A percentile compares a stretch with the other conserved stretches of the same genome.
These are phyloP conservation scores for Mustelus asterias DNA, from an alignment of 2,113 vertebrate genomes.

Conservation along the genomic window DNA sequence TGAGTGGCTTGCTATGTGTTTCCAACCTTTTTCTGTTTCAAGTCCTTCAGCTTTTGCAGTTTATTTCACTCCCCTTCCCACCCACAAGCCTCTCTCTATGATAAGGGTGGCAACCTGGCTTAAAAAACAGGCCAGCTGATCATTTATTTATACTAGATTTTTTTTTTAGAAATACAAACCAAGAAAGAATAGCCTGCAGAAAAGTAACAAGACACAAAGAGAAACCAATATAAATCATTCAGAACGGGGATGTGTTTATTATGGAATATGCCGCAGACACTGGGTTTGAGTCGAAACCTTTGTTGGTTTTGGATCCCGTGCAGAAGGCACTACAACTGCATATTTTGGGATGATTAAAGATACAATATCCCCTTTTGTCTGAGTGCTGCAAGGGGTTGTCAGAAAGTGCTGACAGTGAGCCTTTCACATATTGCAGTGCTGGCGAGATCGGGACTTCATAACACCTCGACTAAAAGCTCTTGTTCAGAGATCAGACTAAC, in stretches of 20 bases:
- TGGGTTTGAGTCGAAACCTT: background rate
- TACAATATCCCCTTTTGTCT: slow-evolving; percentile 16
- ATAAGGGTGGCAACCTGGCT: background rate
- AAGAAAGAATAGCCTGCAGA: too few species aligned
- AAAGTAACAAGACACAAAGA: background rate
- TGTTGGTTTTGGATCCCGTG: slow-evolving; percentile 15
- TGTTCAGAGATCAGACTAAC: background rate
- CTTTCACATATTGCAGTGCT: background rate
- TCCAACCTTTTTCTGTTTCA: background rate
- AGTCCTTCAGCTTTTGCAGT: background rate
- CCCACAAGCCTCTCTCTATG: too few species aligned
- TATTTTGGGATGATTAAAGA: background rate
- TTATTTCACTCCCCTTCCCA: background rate
- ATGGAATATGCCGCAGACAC: background rate
- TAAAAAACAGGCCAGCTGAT: background rate
- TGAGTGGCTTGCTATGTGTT: background rate
- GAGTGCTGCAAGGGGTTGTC: background rate
- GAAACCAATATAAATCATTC: background rate
- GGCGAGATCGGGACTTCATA: background rate
- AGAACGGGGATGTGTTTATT: background rate
- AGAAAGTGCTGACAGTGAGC: background rate
- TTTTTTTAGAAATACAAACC: background rate
- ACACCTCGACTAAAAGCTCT: background rate
- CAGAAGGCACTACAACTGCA: background rate
- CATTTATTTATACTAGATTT: background rate